phyloP scores from a whole-genome alignment of 2,888 invertebrate genomes.

The Dichetophora obliterata region DNA sequence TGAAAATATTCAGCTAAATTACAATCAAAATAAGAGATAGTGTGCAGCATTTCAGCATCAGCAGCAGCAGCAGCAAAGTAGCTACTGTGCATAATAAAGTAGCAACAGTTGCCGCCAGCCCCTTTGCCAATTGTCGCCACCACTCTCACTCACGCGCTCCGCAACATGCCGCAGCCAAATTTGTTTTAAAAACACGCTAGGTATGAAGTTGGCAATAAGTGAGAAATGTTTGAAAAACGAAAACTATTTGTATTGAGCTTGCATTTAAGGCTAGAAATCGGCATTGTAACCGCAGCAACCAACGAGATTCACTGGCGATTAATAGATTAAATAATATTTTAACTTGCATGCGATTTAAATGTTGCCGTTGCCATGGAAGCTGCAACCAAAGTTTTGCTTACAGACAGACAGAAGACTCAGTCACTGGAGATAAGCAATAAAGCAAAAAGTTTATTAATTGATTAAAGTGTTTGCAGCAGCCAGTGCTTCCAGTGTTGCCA shows the following conservation, averaged over 20 bases:
- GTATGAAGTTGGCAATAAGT: not conserved
- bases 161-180: constrained; percentile 3
- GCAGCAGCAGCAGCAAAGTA: not conserved
- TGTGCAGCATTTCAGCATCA: not conserved
- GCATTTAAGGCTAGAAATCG: not conserved
- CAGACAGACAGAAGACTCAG: not conserved
- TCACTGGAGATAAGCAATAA: not conserved
- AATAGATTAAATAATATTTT: constrained; percentile 33
- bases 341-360: constrained; percentile 9
- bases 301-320: constrained; percentile 18
- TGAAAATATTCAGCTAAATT: no score
- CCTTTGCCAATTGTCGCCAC: no score
- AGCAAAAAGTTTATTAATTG: constrained; percentile 23
- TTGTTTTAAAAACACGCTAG: not conserved
- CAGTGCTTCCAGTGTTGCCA: no score
- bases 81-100: not conserved
- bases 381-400: not conserved
- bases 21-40: no score
- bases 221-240: not conserved
- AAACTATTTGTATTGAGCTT: no score
- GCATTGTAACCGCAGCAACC: not conserved
- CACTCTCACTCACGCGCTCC: not conserved
- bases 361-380: not conserved
- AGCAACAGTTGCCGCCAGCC: no score
- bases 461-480: not conserved